Base-by-base conservation (phyloP, 2,888 invertebrate genomes). In the Lycophotia porphyrea region DNA sequence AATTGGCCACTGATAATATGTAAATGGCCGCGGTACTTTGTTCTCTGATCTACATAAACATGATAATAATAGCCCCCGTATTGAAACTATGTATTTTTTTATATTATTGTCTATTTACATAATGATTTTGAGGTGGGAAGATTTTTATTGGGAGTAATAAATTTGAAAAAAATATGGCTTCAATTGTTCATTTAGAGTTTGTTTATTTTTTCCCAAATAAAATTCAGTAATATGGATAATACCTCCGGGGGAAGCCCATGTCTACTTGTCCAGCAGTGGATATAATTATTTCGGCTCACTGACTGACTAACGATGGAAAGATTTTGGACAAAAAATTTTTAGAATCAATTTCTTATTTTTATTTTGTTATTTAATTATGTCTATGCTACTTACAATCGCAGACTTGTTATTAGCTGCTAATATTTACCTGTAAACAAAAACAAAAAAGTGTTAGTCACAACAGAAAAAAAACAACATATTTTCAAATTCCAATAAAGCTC, bases 1-100 rank as follows among this genome's bases (percentile, higher is more conserved):
- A 95, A 94, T 94, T 94, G 93, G 93, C 80, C 72, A 78, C 82
- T 90, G 94, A 94, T 94, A 94, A 93, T 92, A 95, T 95, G 94
- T 89, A 90, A 94, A 95, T 95, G 58, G 74, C 58, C 83, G 90
- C 90, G 90, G 81, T 88, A 90, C 91, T 92, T 92, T 91, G 90
- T 90, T 79, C 78, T 79, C 39, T 79, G 74, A 83, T 82, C 80
- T 82, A 71, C 87, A 87, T 88, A 84, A 87, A 87, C 82, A 88
- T 78, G 71, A n/a, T 78, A 69, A 81, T 84, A 76, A 79, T 82
- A 80, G 74, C 61, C 74, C 65, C 68, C 66, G 76, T 75, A 60
- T 81, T 75, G 47, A 69, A 74, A 67, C 66, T 78, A 76, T 74
- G 61, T 78, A 67, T 80, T 64, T 70, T 80, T 64, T 70, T 71